These are phyloP conservation scores for Elymnias hypermnestra DNA, from an alignment of 1,140 invertebrate species.

Conservation along the genomic window DNA sequence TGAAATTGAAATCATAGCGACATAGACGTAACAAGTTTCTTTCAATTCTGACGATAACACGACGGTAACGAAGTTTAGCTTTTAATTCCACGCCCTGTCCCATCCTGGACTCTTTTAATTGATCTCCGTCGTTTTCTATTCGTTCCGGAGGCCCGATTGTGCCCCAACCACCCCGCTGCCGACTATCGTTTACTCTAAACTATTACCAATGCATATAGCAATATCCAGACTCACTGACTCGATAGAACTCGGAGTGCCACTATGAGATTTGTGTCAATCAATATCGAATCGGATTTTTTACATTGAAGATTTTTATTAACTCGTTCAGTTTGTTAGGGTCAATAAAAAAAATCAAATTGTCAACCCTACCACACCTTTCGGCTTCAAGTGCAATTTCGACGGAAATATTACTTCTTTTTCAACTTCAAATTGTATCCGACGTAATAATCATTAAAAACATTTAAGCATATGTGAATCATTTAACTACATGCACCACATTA, in stretches of 20 bases:
- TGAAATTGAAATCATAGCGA: slow-evolving; percentile 68
- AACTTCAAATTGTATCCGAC: too few species aligned
- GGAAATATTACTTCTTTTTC: too few species aligned
- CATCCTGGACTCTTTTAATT: slow-evolving; percentile 49
- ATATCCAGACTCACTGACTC: slow-evolving; percentile 3
- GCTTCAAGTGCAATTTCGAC: neutral
- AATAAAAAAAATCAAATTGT: neutral
- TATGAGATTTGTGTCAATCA: slow-evolving; percentile 1
- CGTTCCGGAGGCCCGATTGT: slow-evolving; percentile 25
- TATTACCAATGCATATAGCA: slow-evolving; percentile 9
- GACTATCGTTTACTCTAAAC: slow-evolving; percentile 11
- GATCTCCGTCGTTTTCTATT: slow-evolving; percentile 52
- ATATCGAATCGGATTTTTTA: neutral
- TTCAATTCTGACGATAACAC: slow-evolving; percentile 66
- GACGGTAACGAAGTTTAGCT: slow-evolving; percentile 67
- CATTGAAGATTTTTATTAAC: slow-evolving; percentile 2
- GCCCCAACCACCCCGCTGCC: slow-evolving; percentile 3
- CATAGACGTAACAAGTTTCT: slow-evolving; percentile 71
- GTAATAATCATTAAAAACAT: too few species aligned
- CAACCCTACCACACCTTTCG: neutral
- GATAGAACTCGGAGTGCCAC: neutral
- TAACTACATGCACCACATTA: too few species aligned
- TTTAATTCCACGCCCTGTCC: slow-evolving; percentile 57
- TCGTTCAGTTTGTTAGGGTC: neutral
- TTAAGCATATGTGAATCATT: too few species aligned